phyloP scores from a whole-genome alignment of 1,140 invertebrate genomes.

The Apis mellifera region Amel_HAv3.1 CM009932.2:10151001-10151500 shows the following conservation, averaged over 20 bases:
- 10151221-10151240: slow-evolving; percentile 62
- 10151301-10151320: slow-evolving; percentile 35
- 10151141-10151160: slow-evolving; percentile 50
- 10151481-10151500: slow-evolving; percentile 65
- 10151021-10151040: slow-evolving; percentile 1
- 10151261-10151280: slow-evolving; percentile 24
- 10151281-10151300: not conserved
- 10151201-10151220: slow-evolving; percentile 51
- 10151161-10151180: slow-evolving; percentile 34
- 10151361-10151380: too few species aligned
- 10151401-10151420: too few species aligned
- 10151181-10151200: slow-evolving; percentile 47
- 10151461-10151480: slow-evolving; percentile 61
- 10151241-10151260: slow-evolving; percentile 36
- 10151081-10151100: slow-evolving; percentile 33
- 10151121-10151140: slow-evolving; percentile 57
- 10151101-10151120: slow-evolving; percentile 38
- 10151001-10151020: slow-evolving; percentile 43
- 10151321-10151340: slow-evolving; percentile 47
- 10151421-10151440: slow-evolving; percentile 21
- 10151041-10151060: slow-evolving; percentile 47
- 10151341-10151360: slow-evolving; percentile 26
- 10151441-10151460: slow-evolving; percentile 58
- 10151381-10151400: too few species aligned
- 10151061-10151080: slow-evolving; percentile 55